phyloP scores from a whole-genome alignment of 2,113 vertebrate species.

The Rhegmatorhina hoffmannsi region DNA sequence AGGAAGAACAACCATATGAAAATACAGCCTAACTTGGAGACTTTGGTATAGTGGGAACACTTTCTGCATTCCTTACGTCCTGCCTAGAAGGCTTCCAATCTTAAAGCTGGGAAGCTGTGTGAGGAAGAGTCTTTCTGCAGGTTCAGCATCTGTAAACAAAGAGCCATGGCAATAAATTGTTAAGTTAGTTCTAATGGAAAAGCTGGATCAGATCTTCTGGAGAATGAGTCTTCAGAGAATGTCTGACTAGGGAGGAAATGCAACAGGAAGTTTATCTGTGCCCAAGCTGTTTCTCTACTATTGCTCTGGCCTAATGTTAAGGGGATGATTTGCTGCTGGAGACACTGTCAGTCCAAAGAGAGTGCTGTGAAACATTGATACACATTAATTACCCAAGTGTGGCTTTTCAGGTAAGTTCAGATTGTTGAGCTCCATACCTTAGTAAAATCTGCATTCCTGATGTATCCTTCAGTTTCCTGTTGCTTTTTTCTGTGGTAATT shows the following conservation, averaged over 20 bases:
- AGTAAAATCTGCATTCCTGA: neutral
- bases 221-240: neutral
- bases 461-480: neutral
- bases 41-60: neutral
- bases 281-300: neutral
- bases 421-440: neutral
- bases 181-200: neutral
- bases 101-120: neutral
- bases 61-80: neutral
- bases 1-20: neutral
- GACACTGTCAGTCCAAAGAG: neutral
- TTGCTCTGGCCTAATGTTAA: neutral
- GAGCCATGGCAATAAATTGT: neutral
- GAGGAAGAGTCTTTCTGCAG: neutral
- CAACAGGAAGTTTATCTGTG: neutral
- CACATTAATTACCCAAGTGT: neutral
- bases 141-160: neutral
- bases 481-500: neutral
- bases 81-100: neutral
- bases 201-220: neutral
- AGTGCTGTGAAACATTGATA: neutral
- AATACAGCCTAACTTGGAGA: neutral
- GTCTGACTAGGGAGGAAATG: neutral
- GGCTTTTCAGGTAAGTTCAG: neutral
- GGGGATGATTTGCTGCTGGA: neutral